phyloP scores from a whole-genome alignment of 53 echinoderm and acorn worm species.

The Pentamera pediparva region DNA sequence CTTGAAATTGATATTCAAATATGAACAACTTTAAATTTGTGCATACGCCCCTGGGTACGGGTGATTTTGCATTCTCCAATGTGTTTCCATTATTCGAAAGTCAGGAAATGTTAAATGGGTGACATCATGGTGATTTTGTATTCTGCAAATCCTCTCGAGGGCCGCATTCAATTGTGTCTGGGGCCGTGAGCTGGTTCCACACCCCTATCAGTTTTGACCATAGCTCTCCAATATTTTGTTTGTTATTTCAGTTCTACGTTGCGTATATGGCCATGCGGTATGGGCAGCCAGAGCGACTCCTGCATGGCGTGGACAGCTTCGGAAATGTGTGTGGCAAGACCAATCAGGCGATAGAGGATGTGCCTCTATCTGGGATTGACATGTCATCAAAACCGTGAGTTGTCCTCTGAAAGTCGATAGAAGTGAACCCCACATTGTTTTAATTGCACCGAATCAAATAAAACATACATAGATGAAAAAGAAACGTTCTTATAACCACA shows the following conservation, averaged over 20 bases:
- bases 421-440: too few relatives aligned
- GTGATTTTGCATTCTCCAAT: too few relatives aligned
- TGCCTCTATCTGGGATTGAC: slow-evolving; percentile 67
- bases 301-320: slow-evolving; percentile 84
- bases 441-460: too few relatives aligned
- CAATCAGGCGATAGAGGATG: slow-evolving; percentile 52
- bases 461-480: too few relatives aligned
- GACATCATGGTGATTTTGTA: too few relatives aligned
- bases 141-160: too few relatives aligned
- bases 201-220: not conserved
- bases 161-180: not conserved
- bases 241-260: slow-evolving; percentile 62
- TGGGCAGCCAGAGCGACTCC: slow-evolving; percentile 83
- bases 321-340: slow-evolving; percentile 81
- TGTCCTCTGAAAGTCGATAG: not conserved
- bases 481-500: too few relatives aligned
- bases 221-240: not conserved
- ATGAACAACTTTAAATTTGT: too few relatives aligned
- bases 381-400: slow-evolving; percentile 76
- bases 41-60: too few relatives aligned
- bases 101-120: too few relatives aligned
- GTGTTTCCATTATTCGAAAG: too few relatives aligned
- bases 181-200: not conserved
- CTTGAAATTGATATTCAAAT: too few relatives aligned
- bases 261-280: slow-evolving; percentile 58